phyloP scores from a whole-genome alignment of 1,140 invertebrate species.

The Drosophila burlai region DNA sequence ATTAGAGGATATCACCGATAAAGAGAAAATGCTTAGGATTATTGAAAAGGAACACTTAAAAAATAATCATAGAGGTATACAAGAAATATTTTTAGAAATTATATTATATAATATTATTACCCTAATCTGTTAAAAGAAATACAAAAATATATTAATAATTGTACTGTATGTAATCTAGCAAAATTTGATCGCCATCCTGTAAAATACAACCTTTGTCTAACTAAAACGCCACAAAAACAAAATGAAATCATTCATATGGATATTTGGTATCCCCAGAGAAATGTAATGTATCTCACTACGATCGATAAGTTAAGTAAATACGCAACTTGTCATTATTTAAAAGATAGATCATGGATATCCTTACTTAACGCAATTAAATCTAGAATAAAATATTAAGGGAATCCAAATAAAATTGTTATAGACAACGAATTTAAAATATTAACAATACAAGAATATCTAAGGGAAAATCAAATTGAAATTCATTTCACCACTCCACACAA shows the following conservation, averaged over 20 bases:
- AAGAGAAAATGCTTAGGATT: too few species aligned
- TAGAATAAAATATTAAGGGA: too few species aligned
- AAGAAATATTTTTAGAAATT: neutral
- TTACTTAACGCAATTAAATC: too few species aligned
- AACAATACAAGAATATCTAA: too few species aligned
- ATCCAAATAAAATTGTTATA: too few species aligned
- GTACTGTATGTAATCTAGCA: too few species aligned
- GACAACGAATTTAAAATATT: too few species aligned
- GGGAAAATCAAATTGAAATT: too few species aligned
- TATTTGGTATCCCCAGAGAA: too few species aligned
- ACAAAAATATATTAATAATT: neutral
- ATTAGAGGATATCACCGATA: neutral
- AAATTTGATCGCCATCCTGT: neutral
- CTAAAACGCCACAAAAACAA: neutral
- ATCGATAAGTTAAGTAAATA: neutral
- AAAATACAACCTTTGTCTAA: neutral
- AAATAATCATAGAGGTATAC: neutral
- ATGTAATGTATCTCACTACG: neutral
- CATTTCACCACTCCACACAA: too few species aligned
- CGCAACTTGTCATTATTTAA: neutral
- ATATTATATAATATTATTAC: neutral
- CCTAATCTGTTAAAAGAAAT: neutral
- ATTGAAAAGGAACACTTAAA: neutral
- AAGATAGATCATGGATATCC: slow-evolving; percentile 4
- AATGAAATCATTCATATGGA: neutral